A percentile compares a stretch with the other conserved stretches of the same genome.
These are phyloP conservation scores for Nudaria mundana DNA, from an alignment of 2,888 invertebrate species.

Conservation along the genomic window DNA sequence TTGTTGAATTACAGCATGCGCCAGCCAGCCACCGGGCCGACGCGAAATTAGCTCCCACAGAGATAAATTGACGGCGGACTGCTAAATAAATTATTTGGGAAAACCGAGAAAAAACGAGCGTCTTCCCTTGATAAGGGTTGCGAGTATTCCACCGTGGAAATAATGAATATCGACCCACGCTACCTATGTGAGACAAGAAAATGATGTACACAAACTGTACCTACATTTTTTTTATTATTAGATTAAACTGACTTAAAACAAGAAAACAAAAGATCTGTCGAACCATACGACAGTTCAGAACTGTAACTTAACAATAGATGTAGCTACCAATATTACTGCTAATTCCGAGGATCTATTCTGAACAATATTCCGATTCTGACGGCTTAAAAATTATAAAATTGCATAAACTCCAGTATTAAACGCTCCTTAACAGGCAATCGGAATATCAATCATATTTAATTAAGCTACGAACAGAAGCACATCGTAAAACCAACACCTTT, in stretches of 20 bases:
- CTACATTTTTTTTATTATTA: too few relatives aligned
- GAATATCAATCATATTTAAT: slow-evolving; percentile 32
- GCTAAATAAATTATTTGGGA: slow-evolving; percentile 82
- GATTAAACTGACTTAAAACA: too few relatives aligned
- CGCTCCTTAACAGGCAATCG: slow-evolving; percentile 14
- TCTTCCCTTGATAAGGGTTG: slow-evolving; percentile 81
- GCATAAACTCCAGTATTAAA: slow-evolving; percentile 10
- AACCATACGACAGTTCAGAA: too few relatives aligned
- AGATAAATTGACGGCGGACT: slow-evolving; percentile 79
- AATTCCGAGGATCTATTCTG: too few relatives aligned
- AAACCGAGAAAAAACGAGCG: slow-evolving; percentile 80
- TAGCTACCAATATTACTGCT: too few relatives aligned
- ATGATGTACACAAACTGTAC: too few relatives aligned
- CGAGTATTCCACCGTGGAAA: slow-evolving; percentile 58
- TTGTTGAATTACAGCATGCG: slow-evolving; percentile 82
- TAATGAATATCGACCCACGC: slow-evolving; percentile 69
- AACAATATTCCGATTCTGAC: too few relatives aligned
- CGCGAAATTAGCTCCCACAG: slow-evolving; percentile 80
- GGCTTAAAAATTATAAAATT: slow-evolving; percentile 7
- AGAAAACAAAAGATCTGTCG: too few relatives aligned
- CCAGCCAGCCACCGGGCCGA: slow-evolving; percentile 78
- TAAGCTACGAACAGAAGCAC: slow-evolving; percentile 21
- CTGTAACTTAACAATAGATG: too few relatives aligned
- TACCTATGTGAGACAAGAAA: slow-evolving; percentile 27
- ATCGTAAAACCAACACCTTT: slow-evolving; percentile 33